A percentile compares a stretch with the other conserved stretches of the same genome.
Evolutionary conservation across 2,888 invertebrate genomes (phyloP).

Genomic region (Ophonus ardosiacus): DNA sequence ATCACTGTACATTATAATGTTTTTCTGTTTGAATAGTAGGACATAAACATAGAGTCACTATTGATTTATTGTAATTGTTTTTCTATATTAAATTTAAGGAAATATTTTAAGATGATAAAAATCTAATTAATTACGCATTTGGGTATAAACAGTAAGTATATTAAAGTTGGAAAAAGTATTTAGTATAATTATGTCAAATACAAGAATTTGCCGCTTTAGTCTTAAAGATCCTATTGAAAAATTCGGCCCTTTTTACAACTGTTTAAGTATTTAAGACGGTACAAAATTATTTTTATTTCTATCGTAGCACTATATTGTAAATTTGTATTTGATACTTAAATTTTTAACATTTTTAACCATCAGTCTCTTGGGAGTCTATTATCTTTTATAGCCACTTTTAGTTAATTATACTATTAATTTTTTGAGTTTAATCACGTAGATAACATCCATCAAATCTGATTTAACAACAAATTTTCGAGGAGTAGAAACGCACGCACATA

Average conservation of each 20-base stretch:
- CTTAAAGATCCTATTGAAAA: not conserved
- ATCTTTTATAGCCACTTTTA: not conserved
- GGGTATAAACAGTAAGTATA: no score
- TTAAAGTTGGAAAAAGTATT: not conserved
- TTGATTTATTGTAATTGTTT: constrained; percentile 36
- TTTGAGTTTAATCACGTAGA: not conserved
- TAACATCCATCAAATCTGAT: not conserved
- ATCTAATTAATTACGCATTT: no score
- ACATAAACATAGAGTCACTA: constrained; percentile 6
- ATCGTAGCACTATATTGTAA: no score
- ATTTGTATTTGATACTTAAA: not conserved
- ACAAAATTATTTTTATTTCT: not conserved
- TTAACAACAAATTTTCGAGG: not conserved
- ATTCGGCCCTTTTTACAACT: no score
- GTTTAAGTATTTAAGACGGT: no score
- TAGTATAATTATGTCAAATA: not conserved
- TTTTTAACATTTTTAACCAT: not conserved
- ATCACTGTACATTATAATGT: constrained; percentile 8
- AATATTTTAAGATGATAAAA: not conserved
- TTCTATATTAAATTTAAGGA: not conserved
- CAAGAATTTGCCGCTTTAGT: not conserved
- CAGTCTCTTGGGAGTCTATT: not conserved
- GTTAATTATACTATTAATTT: not conserved
- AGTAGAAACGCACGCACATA: not conserved
- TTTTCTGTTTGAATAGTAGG: not conserved